phyloP scores from a whole-genome alignment of 1,140 invertebrate species.

The Drosophila rhopaloa region DNA sequence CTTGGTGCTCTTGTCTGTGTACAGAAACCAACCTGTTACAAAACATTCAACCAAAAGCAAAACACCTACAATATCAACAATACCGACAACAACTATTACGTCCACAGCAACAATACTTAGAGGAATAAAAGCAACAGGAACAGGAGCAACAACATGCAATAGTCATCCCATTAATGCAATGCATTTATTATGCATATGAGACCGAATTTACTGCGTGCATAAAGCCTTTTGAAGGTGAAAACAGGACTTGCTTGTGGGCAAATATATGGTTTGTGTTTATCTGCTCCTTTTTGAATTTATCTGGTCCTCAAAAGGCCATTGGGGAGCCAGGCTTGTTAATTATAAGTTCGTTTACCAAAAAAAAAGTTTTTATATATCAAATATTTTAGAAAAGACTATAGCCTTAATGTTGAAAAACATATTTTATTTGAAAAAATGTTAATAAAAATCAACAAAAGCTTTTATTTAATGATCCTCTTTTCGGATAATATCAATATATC shows the following conservation, averaged over 20 bases:
- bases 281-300: not conserved
- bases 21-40: conserved; percentile 13
- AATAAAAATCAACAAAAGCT: no score
- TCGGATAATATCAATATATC: no score
- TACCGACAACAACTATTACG: not conserved
- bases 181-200: conserved; percentile 14
- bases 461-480: no score
- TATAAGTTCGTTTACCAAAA: no score
- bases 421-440: no score
- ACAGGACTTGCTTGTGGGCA: not conserved
- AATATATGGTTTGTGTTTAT: not conserved
- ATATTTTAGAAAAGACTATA: not conserved
- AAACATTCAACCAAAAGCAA: conserved; percentile 6
- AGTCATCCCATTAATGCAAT: conserved; percentile 15
- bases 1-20: conserved; percentile 19
- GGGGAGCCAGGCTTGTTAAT: no score
- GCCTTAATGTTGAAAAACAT: no score
- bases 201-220: not conserved
- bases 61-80: not conserved
- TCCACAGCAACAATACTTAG: not conserved
- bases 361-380: no score
- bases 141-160: not conserved
- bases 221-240: not conserved
- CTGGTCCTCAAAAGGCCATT: not conserved
- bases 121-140: not conserved